Evolutionary conservation across 2,113 vertebrate genomes (phyloP), one percentile per base, ranked within the genome.

Genomic region (Paratilapia polleni): DNA sequence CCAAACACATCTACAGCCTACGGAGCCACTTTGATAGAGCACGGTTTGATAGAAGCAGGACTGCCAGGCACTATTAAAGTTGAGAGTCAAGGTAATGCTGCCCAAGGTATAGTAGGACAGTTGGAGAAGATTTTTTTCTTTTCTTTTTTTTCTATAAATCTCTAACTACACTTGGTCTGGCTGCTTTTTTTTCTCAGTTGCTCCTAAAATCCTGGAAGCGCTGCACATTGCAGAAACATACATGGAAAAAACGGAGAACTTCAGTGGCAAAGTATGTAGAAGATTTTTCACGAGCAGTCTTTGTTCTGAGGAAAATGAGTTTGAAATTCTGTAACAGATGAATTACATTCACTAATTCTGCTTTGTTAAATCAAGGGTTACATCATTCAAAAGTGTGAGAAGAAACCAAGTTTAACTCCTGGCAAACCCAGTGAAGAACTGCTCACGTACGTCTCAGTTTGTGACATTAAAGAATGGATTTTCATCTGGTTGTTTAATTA

Each of bases 321-420:
- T 66, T 58, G 4, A 7, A 3, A 43, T 59, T 20, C 10, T 81
- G 38, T 31, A 24, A 26, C 38, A 7, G 0, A 59, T 63, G 2
- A 52, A 4, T 52, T 59, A 1, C 8, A 61, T 82, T 83, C 6
- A 49, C 43, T 11, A 70, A 49, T 4, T 24, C 8, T 43, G 1
- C 26, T 87, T 80, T 90, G 19, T 80, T 88, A 85, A 70, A 79
- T 90, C 1, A 88, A 99, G 98, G 98, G 98, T 28, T 99, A 96
- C 90, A 97, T 99, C 82, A 96, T 99, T 90, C 98, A 99, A 87
- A 99, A 99, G 68, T 96, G 90, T 89, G 98, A 99, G 94, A 96
- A 97, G 93, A 99, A 99, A 91, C 97, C 97, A 80, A 97, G 96
- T 52, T 91, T 99, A 89, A 94, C 95, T 78, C 91, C 96, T 31